A percentile compares a stretch with the other conserved stretches of the same genome.
phyloP scores from a whole-genome alignment of 1,140 invertebrate genomes.

The Ooceraea biroi region DNA sequence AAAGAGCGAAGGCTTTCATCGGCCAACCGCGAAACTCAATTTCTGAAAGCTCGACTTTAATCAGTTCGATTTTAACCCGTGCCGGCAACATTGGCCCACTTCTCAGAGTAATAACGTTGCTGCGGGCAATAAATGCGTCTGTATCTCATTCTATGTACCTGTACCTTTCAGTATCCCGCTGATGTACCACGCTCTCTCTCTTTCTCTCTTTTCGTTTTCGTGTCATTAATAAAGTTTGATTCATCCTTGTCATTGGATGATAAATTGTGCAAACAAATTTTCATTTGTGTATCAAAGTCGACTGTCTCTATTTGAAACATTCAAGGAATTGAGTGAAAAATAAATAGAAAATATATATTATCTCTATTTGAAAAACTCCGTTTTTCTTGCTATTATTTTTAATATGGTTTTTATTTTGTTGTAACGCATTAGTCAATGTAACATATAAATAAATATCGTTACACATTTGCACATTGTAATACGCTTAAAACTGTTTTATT shows the following conservation, averaged over 20 bases:
- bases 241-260: neutral
- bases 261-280: slow-evolving; percentile 22
- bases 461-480: neutral
- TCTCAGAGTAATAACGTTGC: slow-evolving; percentile 69
- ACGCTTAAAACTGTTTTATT: slow-evolving; percentile 5
- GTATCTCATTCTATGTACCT: slow-evolving; percentile 22
- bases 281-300: neutral
- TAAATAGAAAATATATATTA: too few species aligned
- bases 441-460: neutral
- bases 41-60: slow-evolving; percentile 71
- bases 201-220: neutral
- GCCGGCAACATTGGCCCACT: slow-evolving; percentile 69
- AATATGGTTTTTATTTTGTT: too few species aligned
- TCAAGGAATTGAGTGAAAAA: too few species aligned
- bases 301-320: too few species aligned
- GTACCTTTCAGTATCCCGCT: neutral
- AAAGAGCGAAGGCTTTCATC: slow-evolving; percentile 15
- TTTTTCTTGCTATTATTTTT: too few species aligned
- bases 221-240: slow-evolving; percentile 20
- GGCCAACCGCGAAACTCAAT: slow-evolving; percentile 20
- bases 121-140: slow-evolving; percentile 65
- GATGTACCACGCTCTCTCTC: neutral
- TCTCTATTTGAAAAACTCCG: too few species aligned
- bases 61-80: slow-evolving; percentile 68
- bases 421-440: too few species aligned